phyloP scores from a whole-genome alignment of 2,888 invertebrate genomes.

The Rhynchonema sp. region DNA sequence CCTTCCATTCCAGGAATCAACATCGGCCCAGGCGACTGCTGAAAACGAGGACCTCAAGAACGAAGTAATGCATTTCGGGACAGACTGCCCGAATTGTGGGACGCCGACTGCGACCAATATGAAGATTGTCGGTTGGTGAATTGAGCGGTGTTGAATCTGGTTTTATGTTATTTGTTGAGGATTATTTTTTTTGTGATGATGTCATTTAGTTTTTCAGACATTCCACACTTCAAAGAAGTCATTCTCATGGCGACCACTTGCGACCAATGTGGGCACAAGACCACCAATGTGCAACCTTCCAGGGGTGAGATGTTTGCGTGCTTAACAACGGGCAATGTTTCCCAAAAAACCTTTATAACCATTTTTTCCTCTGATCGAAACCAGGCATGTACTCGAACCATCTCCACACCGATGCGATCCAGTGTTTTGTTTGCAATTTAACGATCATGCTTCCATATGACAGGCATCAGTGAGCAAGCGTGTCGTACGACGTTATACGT shows the following conservation, averaged over 20 bases:
- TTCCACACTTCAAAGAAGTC: slow-evolving; percentile 92
- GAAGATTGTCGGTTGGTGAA: slow-evolving; percentile 71
- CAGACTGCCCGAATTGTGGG: slow-evolving; percentile 67
- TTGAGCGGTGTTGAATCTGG: no score
- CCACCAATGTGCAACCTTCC: slow-evolving; percentile 89
- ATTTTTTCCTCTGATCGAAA: no score
- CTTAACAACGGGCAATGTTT: no score
- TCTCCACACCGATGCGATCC: no score
- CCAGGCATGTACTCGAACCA: no score
- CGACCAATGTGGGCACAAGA: slow-evolving; percentile 67
- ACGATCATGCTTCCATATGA: no score
- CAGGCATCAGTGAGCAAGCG: neutral
- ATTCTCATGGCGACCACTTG: slow-evolving; percentile 91
- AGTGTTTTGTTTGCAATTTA: neutral
- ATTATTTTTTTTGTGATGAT: no score
- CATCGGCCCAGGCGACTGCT: neutral
- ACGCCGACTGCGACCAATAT: slow-evolving; percentile 69
- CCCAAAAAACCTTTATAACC: no score
- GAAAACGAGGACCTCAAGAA: slow-evolving; percentile 19
- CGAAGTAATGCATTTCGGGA: slow-evolving; percentile 48
- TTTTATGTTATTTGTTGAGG: no score
- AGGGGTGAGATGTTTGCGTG: no score
- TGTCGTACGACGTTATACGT: slow-evolving; percentile 41
- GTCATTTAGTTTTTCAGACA: no score
- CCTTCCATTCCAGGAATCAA: neutral